phyloP scores from a whole-genome alignment of 2,113 vertebrate genomes.

The Regulus satrapa region DNA sequence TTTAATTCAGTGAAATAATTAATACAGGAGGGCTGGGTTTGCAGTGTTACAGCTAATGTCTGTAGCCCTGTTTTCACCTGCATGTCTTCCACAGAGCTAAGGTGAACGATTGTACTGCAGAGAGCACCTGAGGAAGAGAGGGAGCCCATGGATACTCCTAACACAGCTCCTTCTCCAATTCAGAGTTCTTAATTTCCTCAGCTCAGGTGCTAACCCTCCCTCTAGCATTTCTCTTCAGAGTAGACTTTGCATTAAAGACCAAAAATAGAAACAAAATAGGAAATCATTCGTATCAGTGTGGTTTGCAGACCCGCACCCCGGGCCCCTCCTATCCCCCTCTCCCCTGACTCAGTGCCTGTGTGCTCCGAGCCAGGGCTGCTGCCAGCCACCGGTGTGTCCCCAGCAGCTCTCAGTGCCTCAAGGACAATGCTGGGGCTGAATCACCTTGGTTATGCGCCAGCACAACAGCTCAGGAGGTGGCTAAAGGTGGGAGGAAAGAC shows the following conservation, averaged over 20 bases:
- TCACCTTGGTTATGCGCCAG: background rate
- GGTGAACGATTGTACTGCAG: background rate
- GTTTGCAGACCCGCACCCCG: background rate
- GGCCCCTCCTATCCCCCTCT: background rate
- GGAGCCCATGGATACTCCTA: background rate
- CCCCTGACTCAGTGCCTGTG: rapidly evolving
- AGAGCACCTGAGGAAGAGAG: background rate
- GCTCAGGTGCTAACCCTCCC: background rate
- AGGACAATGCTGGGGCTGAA: background rate
- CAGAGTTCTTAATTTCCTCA: background rate
- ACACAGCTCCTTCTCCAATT: background rate
- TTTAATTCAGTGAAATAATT: background rate
- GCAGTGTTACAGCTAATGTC: background rate
- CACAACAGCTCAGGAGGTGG: background rate
- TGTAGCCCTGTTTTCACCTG: background rate
- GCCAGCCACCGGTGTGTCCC: background rate
- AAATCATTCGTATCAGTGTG: background rate
- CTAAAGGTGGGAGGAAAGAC: background rate
- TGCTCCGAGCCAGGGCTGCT: background rate
- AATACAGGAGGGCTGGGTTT: background rate
- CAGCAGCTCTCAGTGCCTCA: background rate
- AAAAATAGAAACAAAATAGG: background rate
- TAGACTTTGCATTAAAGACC: background rate
- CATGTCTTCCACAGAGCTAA: background rate
- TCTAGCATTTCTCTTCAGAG: background rate